Evolutionary conservation across 2,797 vertebrate species (phyloP).

Genomic region (Scarus forsteni): DNA sequence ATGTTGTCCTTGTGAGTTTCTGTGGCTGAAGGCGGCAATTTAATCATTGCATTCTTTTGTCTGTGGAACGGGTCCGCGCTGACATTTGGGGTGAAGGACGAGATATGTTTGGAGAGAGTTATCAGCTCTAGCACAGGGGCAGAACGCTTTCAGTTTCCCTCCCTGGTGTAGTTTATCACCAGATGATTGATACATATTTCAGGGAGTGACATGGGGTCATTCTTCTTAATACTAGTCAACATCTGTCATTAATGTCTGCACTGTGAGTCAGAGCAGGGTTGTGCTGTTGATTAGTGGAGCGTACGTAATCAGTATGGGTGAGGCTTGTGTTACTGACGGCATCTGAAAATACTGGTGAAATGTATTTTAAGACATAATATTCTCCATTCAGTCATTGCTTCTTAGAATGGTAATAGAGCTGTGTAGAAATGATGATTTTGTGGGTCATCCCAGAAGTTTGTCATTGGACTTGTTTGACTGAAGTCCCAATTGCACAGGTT

Average conservation of each 20-base stretch:
- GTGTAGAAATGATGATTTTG: no score
- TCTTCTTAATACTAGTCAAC: conserved; percentile 58
- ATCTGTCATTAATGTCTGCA: conserved; percentile 6
- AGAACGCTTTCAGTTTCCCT: conserved; percentile 55
- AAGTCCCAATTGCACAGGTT: no score
- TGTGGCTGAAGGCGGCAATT: conserved; percentile 77
- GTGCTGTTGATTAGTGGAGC: conserved; percentile 44
- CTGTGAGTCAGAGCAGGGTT: conserved; percentile 21
- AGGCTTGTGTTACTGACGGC: conserved; percentile 34
- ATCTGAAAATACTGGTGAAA: conserved; percentile 2
- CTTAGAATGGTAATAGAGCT: no score
- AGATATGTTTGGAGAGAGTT: conserved; percentile 66
- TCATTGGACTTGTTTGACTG: no score
- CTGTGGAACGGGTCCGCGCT: conserved; percentile 61
- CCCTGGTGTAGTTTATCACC: conserved; percentile 44
- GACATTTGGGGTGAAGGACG: conserved; percentile 72
- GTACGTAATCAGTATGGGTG: conserved; percentile 7
- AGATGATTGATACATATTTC: conserved; percentile 63
- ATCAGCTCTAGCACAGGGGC: conserved; percentile 64
- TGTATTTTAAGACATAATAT: no score
- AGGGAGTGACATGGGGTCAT: conserved; percentile 31
- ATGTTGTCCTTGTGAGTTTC: conserved; percentile 51
- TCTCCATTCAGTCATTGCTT: no score
- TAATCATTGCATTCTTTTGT: conserved; percentile 75
- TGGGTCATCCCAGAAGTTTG: no score